Percentiles rank a stretch among this genome's conserved stretches.
Evolutionary conservation across 2,888 invertebrate species (phyloP).

Genomic region (Muscina levida): DNA sequence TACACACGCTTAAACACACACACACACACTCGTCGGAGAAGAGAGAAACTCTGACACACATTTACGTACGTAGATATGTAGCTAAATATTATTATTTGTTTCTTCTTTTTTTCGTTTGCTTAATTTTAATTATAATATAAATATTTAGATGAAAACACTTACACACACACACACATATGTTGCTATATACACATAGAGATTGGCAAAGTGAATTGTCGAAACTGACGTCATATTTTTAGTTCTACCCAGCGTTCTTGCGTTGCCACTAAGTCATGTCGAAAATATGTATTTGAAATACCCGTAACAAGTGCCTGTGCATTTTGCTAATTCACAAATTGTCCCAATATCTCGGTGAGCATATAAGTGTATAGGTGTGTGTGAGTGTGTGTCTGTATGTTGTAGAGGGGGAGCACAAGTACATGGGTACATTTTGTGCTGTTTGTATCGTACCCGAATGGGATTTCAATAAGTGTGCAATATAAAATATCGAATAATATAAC

Average conservation of each 20-base stretch:
- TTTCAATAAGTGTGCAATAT: too few relatives aligned
- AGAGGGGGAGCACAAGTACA: too few relatives aligned
- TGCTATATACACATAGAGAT: slow-evolving; percentile 2
- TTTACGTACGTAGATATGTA: not conserved
- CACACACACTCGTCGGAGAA: not conserved
- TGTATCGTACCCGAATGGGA: too few relatives aligned
- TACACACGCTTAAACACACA: not conserved
- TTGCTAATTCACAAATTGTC: slow-evolving; percentile 24
- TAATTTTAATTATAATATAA: slow-evolving; percentile 48
- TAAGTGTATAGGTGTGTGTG: not conserved
- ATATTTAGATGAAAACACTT: slow-evolving; percentile 40
- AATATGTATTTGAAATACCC: slow-evolving; percentile 38
- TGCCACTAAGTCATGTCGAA: slow-evolving; percentile 42
- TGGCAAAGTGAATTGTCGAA: slow-evolving; percentile 37
- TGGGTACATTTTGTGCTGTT: too few relatives aligned
- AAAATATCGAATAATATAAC: too few relatives aligned
- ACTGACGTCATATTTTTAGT: slow-evolving; percentile 53
- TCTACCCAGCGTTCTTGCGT: not conserved
- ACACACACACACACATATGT: not conserved
- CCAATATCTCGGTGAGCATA: not conserved
- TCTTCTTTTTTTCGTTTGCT: slow-evolving; percentile 40
- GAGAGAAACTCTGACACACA: not conserved
- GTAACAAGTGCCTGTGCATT: slow-evolving; percentile 41
- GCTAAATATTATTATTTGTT: slow-evolving; percentile 31
- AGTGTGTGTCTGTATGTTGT: too few relatives aligned